Base-by-base conservation (phyloP, 2,797 vertebrate genomes). In the Hybognathus amarus region DNA sequence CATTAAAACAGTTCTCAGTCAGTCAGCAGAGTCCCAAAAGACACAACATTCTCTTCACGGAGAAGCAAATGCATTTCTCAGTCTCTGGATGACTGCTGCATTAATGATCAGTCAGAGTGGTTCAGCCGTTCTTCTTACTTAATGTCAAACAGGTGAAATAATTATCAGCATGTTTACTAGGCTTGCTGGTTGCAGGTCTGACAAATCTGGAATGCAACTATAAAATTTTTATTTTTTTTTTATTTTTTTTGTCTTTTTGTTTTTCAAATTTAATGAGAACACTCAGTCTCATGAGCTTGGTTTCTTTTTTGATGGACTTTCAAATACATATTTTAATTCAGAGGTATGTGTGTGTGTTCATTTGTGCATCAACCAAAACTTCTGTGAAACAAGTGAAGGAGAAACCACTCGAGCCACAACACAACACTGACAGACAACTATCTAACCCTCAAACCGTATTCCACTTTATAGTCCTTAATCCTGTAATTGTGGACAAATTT, bases 1-100 rank as follows among this genome's bases (percentile, higher is more conserved):
- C 86, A 80, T 70, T 80, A 89, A 59, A 86, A 78, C 80, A 83
- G 67, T 59, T 40, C 75, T 83, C 74, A 85, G 74, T 87, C 74
- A 84, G 79, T 73, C 64, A 85, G 63, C 82, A 66, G 42, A 79
- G 80, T 86, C 85, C 76, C 85, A 70, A 59, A 83, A 70, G 75
- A 87, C 74, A 54, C 56, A 71, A 64, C 64, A 78, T 71, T 77
- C 67, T 59, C 42, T 75, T 74, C 76, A 45, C 61, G 0, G 20
- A 74, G 33, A 83, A 85, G 59, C 10, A 27, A 54, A 61, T 75
- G 76, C n/a, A 22, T 24, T 79, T 83, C 61, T 27, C 66, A 47
- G 66, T 70, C 40, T 70, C 67, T 52, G 40, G 40, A 47, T 52
- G 66, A 27, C n/a, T 68, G 75, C 61, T 78, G 56, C 66, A 83